Evolutionary conservation across 2,113 vertebrate genomes (phyloP).

Genomic region (western clawed frog (Xenopus tropicalis)): UCB_Xtro_10.0 CM004446.2:100294501-100295000

Average conservation of each 20-base stretch:
- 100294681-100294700: background rate
- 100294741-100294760: slow-evolving; percentile 39
- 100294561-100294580: no score
- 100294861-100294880: slow-evolving; percentile 33
- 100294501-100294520: no score
- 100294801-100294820: slow-evolving; percentile 41
- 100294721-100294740: slow-evolving; percentile 32
- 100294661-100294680: background rate
- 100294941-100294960: background rate
- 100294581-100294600: no score
- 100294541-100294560: no score
- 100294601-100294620: no score
- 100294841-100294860: slow-evolving; percentile 40
- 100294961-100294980: no score
- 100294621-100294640: no score
- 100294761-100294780: slow-evolving; percentile 26
- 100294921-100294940: slow-evolving; percentile 6
- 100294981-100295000: no score
- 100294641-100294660: no score
- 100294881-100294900: slow-evolving; percentile 26
- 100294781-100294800: slow-evolving; percentile 40
- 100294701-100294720: slow-evolving; percentile 7
- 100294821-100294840: slow-evolving; percentile 33
- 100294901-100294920: slow-evolving; percentile 22
- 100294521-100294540: no score